Evolutionary conservation across 2,113 vertebrate species (phyloP), one percentile per base, ranked within the genome.

Genomic region (Urocitellus parryii): DNA sequence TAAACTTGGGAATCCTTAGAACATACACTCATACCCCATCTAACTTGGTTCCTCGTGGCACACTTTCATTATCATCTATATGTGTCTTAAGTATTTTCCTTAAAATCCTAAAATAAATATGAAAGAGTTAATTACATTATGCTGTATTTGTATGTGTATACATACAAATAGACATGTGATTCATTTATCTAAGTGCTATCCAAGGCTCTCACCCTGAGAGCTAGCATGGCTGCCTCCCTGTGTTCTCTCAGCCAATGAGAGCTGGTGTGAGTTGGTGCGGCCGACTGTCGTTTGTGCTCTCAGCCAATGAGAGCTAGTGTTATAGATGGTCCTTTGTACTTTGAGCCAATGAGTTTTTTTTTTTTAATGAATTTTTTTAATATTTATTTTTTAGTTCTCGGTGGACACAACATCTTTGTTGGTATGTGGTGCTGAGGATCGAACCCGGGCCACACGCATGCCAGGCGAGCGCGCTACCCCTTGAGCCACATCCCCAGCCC

Each of bases 81-180:
- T 45, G 48, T 51, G 8, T 70, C 78, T 83, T 45, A 61, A 90
- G 48, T 58, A 63, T 61, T 84, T 78, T 86, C 68, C 12, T 88
- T 77, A 53, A 96, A 34, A 51, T 73, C 78, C 77, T 78, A 67
- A 63, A 93, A 63, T 25, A 22, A 84, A 91, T 39, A 32, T 14
- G 17, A 68, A 93, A 67, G 9, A 92, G 4, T 76, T 37, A 16
- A 39, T 86, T 34, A 56, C 63, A n/a, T 67, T 65, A 70, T 51
- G 37, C 14, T 72, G 3, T 67, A 67, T 17, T 20, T 67, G 32
- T 85, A 11, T 58, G 78, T 5, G 25, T 25, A 61, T 63, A 56
- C 39, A 61, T 24, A 67, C 6, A 79, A 27, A 45, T 4, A 17
- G 29, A 29, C 80, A 37, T 58, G 84, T 18, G 8, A 6, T 81